Conservation (phyloP, 2,797 vertebrate species). For the Cygnus olor region DNA sequence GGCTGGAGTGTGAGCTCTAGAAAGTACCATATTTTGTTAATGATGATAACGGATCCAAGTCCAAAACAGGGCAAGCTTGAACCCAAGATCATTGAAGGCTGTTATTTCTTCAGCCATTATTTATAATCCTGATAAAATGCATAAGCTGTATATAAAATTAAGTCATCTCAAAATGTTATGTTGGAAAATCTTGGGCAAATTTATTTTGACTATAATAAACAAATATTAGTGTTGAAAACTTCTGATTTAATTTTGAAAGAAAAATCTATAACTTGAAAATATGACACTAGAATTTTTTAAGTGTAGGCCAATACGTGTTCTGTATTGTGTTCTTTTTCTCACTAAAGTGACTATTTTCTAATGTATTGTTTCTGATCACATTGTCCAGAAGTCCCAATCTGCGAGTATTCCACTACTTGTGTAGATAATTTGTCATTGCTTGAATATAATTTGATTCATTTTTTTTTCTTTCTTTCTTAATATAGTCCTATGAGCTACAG, state of each 20-base stretch:
- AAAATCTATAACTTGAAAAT: not conserved
- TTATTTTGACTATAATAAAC: not conserved
- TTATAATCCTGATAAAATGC: not conserved
- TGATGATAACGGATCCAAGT: fast-evolving
- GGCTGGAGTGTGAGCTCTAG: not conserved
- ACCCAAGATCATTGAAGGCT: fast-evolving
- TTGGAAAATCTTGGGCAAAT: not conserved
- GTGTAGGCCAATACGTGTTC: not conserved
- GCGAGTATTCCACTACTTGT: not conserved
- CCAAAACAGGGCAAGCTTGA: not conserved
- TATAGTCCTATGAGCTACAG: not conserved
- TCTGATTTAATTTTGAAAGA: not conserved
- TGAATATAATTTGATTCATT: not conserved
- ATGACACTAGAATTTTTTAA: not conserved
- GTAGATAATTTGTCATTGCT: not conserved
- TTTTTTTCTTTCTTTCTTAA: not conserved
- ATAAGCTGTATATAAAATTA: not conserved
- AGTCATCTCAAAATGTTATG: not conserved
- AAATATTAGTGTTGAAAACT: not conserved
- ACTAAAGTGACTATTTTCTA: not conserved
- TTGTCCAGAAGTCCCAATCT: not conserved
- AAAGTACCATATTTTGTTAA: not conserved
- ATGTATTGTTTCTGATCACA: not conserved
- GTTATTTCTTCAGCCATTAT: not conserved
- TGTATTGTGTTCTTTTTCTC: not conserved